These are phyloP conservation scores for Pseudomyrmex dendroicus DNA, from an alignment of 1,140 invertebrate genomes.

Conservation along the genomic window DNA sequence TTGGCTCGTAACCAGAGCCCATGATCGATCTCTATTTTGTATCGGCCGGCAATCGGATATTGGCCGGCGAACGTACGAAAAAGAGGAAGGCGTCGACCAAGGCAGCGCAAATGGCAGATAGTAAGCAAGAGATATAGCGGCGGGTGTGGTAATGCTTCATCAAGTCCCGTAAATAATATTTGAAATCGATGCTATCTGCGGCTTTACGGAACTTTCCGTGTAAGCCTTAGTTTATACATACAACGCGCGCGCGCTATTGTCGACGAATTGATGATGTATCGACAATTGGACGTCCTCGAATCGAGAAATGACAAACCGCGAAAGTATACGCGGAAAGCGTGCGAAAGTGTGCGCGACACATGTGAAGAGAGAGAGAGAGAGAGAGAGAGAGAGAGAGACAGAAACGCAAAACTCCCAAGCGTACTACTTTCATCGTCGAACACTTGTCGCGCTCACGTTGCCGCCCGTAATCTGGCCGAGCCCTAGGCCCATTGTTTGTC, in stretches of 20 bases:
- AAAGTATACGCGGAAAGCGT: not conserved
- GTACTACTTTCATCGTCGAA: constrained; percentile 51
- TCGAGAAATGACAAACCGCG: constrained; percentile 16
- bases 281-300: not conserved
- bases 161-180: constrained; percentile 20
- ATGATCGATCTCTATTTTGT: constrained; percentile 64
- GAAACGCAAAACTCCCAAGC: constrained; percentile 28
- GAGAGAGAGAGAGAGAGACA: constrained; percentile 1
- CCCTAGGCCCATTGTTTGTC: constrained; percentile 74
- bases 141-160: constrained; percentile 44
- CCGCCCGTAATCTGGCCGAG: constrained; percentile 73
- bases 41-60: constrained; percentile 56
- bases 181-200: constrained; percentile 39
- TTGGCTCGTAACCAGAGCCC: constrained; percentile 35
- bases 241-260: not conserved
- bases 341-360: not conserved
- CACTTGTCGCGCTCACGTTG: constrained; percentile 67
- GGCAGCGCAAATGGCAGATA: constrained; percentile 34
- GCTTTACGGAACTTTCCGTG: not conserved
- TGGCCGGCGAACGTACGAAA: constrained; percentile 40
- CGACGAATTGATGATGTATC: constrained; percentile 2
- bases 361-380: constrained; percentile 3
- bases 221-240: constrained; percentile 23
- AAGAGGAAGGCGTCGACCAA: constrained; percentile 45
- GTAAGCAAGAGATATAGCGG: constrained; percentile 34